Evolutionary conservation across 2,797 vertebrate genomes (phyloP).

Genomic region (Rhynchotus rufescens): DNA sequence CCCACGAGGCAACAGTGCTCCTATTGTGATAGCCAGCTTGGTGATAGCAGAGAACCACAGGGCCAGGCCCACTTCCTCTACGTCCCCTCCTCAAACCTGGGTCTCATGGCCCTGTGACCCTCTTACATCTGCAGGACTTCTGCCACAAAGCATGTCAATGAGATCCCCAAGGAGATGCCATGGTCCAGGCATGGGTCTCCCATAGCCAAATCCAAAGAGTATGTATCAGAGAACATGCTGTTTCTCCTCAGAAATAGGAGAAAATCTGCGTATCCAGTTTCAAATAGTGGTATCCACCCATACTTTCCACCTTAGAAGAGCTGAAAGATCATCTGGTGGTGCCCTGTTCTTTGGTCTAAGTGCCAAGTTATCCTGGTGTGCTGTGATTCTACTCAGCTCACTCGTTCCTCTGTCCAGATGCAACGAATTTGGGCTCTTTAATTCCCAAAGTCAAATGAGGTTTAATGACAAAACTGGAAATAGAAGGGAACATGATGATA

Average conservation of each 20-base stretch:
- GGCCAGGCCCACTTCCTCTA: neutral
- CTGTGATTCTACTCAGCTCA: fast-evolving
- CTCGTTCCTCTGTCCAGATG: neutral
- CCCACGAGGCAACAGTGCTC: neutral
- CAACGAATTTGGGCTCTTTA: neutral
- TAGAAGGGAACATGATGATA: neutral
- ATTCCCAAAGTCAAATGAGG: neutral
- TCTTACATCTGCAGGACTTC: neutral
- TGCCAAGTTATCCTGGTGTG: neutral
- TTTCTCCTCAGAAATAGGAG: neutral
- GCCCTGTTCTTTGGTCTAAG: neutral
- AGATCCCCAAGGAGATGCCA: neutral
- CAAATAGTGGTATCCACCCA: neutral
- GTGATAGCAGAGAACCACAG: neutral
- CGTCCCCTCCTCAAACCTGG: neutral
- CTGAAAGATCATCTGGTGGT: neutral
- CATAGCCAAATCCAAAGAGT: neutral
- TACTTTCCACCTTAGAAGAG: neutral
- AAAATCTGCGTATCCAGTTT: neutral
- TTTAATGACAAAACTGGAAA: neutral
- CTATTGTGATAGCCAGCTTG: neutral
- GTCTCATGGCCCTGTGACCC: neutral
- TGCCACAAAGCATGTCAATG: neutral
- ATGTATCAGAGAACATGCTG: neutral
- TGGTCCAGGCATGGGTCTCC: neutral